phyloP scores from a whole-genome alignment of 2,888 invertebrate species.

The Acrobasis consociella region DNA sequence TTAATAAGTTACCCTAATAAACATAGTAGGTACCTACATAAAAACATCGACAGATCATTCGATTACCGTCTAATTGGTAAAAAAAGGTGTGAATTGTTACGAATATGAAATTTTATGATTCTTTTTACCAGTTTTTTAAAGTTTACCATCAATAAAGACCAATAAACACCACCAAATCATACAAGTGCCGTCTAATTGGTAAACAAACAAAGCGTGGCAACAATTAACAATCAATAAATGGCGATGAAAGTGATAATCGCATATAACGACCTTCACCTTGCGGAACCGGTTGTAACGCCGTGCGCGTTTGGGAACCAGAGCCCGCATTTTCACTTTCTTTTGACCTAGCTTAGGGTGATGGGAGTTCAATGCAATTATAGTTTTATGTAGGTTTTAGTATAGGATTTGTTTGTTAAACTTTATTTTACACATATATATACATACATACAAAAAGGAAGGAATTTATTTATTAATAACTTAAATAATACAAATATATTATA shows the following conservation, averaged over 20 bases:
- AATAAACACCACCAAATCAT: neutral
- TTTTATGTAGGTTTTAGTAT: no score
- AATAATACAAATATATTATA: no score
- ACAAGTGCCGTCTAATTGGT: neutral
- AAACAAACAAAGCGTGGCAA: constrained; percentile 16
- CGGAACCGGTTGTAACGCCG: constrained; percentile 10
- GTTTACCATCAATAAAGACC: neutral
- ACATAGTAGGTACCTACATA: no score
- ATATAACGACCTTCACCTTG: constrained; percentile 15
- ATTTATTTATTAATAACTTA: no score
- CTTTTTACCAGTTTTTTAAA: neutral
- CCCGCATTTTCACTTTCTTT: constrained; percentile 16
- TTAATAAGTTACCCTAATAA: no score
- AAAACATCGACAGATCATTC: no score
- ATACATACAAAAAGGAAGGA: no score
- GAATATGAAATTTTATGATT: no score
- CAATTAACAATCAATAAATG: constrained; percentile 14
- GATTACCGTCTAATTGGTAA: no score
- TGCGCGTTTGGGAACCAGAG: constrained; percentile 4
- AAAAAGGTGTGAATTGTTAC: no score
- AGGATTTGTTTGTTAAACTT: no score
- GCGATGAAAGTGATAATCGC: constrained; percentile 19
- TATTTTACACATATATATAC: no score
- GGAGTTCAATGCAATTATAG: neutral
- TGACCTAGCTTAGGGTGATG: neutral